Conservation (phyloP, 2,888 invertebrate genomes). For the Deilephila elpenor region DNA sequence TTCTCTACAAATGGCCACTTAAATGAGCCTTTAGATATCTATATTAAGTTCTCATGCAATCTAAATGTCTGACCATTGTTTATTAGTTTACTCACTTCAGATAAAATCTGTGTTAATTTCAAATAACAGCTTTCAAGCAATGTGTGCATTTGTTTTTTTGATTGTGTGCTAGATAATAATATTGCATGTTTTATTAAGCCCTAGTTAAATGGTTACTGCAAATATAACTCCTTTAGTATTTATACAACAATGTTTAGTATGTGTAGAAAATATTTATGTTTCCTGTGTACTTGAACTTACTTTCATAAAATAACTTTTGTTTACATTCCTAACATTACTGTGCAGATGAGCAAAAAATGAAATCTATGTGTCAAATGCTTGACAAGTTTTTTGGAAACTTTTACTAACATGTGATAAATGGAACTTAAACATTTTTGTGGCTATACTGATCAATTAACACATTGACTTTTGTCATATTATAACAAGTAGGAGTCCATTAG, state of each 20-base stretch:
- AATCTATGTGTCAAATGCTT: background rate
- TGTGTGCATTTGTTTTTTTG: too few species aligned
- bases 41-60: background rate
- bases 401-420: background rate
- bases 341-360: background rate
- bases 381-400: background rate
- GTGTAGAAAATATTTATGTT: background rate
- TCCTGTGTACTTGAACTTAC: background rate
- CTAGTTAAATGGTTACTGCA: too few species aligned
- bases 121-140: background rate
- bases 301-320: background rate
- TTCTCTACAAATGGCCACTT: constrained; percentile 3
- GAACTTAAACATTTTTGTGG: background rate
- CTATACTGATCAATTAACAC: background rate
- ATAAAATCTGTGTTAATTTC: background rate
- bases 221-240: too few species aligned
- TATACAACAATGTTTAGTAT: background rate
- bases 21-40: background rate
- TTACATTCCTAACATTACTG: background rate
- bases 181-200: too few species aligned
- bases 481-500: background rate
- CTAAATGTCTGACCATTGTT: background rate
- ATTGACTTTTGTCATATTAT: background rate
- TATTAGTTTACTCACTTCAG: background rate
- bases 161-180: too few species aligned